Conservation (phyloP, 2,797 vertebrate species). For the Lagodon rhomboides region DNA sequence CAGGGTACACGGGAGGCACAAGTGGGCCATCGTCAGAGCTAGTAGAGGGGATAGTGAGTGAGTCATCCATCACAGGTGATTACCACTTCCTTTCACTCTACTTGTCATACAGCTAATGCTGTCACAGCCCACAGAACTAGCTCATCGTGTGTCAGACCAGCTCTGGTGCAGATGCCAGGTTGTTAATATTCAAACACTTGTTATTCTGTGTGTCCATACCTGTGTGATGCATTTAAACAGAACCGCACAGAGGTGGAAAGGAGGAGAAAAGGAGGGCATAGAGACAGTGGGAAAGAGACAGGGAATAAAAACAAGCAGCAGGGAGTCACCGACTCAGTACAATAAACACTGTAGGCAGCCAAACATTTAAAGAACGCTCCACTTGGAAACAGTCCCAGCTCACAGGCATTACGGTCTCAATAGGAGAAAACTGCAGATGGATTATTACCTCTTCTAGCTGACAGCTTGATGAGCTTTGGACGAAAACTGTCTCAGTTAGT, state of each 20-base stretch:
- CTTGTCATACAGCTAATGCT: constrained; percentile 62
- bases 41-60: constrained; percentile 57
- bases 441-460: constrained; percentile 44
- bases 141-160: constrained; percentile 12
- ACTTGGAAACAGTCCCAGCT: constrained; percentile 34
- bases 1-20: constrained; percentile 55
- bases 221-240: constrained; percentile 17
- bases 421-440: constrained; percentile 62
- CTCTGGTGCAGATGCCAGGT: constrained; percentile 12
- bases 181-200: constrained; percentile 19
- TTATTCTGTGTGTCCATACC: background rate
- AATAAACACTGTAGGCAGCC: constrained; percentile 25
- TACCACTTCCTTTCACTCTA: constrained; percentile 39
- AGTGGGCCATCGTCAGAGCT: constrained; percentile 59
- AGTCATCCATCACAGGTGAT: constrained; percentile 72
- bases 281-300: constrained; percentile 29
- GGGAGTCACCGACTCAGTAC: constrained; percentile 30
- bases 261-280: constrained; percentile 23
- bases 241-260: constrained; percentile 24
- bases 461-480: constrained; percentile 60
- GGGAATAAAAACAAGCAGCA: constrained; percentile 40
- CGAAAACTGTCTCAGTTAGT: constrained; percentile 33
- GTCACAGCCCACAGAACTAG: constrained; percentile 46
- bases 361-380: constrained; percentile 48
- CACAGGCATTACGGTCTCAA: constrained; percentile 54